Base-by-base conservation (phyloP, 2,113 vertebrate species). In the Sceloporus undulatus region DNA sequence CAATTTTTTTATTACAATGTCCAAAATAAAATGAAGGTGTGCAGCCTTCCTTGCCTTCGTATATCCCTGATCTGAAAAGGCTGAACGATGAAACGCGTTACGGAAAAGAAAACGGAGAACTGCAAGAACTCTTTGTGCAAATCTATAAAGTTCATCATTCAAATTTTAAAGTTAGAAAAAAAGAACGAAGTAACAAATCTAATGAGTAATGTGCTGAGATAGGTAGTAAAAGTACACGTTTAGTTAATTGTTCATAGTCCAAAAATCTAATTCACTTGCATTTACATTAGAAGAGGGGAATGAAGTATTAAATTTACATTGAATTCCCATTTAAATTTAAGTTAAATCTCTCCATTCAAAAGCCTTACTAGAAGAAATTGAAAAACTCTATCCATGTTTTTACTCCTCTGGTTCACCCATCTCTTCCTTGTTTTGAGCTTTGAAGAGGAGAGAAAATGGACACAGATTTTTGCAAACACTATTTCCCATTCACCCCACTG, bases 1-100 rank as follows among this genome's bases (percentile, higher is more conserved):
- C 76, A 91, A 91, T 62, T 56, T 1, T 34, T 14, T 16, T 90
- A 34, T 85, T 91, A 59, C 29, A 85, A 74, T 40, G 77, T 0
- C 42, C 0, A 0, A 71, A 54, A 85, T 19, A 87, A 89, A 11
- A 7, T 0, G 0, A 80, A 29, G n/a, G 79, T 68, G 76, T 34
- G 85, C 52, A 80, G 86, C 34, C 5, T 87, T 88, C 76, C n/a
- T 21, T n/a, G 34, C 0, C 79, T 89, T 80, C 13, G 68, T 84
- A 52, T 38, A 52, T 68, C 75, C 74, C 84, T 81, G 52, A 59
- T 81, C 78, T 74, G 38, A 71, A 86, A 14, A 25, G 56, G 5
- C 0, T 89, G 34, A 9, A 82, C 86, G 91, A 19, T 85, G 77
- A 9, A 88, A 9, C 4, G 9, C 23, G 82, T 52, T 62, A 56